Evolutionary conservation across 1,140 invertebrate genomes (phyloP).

Genomic region (Pachyrhynchus sulphureomaculatus): DNA sequence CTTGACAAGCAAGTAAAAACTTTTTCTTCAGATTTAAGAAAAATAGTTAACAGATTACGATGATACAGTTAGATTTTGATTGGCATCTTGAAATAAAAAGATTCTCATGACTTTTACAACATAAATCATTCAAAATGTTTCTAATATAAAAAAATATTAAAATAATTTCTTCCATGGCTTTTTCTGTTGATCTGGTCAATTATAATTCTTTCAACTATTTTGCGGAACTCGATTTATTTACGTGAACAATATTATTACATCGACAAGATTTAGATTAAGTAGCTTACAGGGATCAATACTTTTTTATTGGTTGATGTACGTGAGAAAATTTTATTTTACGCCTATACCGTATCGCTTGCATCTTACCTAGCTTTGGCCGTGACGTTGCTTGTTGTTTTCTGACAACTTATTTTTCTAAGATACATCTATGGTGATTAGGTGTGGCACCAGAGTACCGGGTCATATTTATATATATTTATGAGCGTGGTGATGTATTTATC

Average conservation of each 20-base stretch:
- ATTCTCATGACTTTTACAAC: constrained; percentile 4
- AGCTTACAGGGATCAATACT: no score
- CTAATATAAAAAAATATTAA: background rate
- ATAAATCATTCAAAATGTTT: constrained; percentile 2
- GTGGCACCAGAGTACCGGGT: no score
- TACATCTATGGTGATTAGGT: no score
- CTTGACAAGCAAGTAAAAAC: no score
- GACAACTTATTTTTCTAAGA: no score
- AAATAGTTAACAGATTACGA: background rate
- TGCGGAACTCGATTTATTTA: constrained; percentile 4
- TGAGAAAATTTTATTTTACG: no score
- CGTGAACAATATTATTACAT: constrained; percentile 4
- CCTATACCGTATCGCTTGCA: no score
- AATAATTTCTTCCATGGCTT: constrained; percentile 3
- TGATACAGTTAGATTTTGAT: constrained; percentile 2
- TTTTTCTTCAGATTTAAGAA: background rate
- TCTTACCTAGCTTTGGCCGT: no score
- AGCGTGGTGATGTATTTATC: no score
- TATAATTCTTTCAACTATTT: constrained; percentile 4
- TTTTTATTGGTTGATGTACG: no score
- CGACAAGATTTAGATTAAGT: constrained; percentile 1
- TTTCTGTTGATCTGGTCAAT: background rate
- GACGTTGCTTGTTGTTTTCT: no score
- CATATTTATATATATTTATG: no score
- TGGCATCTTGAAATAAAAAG: background rate